Percentiles rank a stretch among this genome's conserved stretches.
phyloP scores from a whole-genome alignment of 2,888 invertebrate genomes.

The Idaea straminata region DNA sequence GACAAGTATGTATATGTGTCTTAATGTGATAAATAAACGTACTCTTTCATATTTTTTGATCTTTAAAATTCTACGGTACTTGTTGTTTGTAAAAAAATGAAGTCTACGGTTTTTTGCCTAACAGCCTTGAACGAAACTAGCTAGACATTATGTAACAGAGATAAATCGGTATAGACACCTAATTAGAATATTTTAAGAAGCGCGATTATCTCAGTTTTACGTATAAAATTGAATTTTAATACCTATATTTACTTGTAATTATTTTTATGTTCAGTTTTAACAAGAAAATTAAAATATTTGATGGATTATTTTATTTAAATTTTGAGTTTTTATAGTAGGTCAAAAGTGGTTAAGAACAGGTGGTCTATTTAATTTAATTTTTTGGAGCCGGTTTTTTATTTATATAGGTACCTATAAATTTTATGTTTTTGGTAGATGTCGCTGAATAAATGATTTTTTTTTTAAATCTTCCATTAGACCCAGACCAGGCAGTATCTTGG shows the following conservation, averaged over 20 bases:
- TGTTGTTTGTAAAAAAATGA: not conserved
- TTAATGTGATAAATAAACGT: not conserved
- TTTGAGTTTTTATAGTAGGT: not conserved
- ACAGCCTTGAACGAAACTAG: not conserved
- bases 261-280: not conserved
- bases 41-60: not conserved
- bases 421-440: not conserved
- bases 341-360: not conserved
- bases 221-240: not conserved
- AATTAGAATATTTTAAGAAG: not conserved
- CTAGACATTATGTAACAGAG: not conserved
- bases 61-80: not conserved
- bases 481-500: no score
- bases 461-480: not conserved
- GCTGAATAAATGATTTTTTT: not conserved
- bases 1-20: not conserved
- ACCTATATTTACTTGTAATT: not conserved
- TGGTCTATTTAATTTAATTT: not conserved
- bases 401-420: not conserved
- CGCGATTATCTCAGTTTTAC: not conserved
- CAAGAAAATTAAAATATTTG: not conserved
- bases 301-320: not conserved
- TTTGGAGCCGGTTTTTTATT: not conserved
- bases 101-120: not conserved
- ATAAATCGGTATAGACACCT: not conserved